Conservation (phyloP, 2,113 vertebrate species). For the Bubalus kerabau region DNA sequence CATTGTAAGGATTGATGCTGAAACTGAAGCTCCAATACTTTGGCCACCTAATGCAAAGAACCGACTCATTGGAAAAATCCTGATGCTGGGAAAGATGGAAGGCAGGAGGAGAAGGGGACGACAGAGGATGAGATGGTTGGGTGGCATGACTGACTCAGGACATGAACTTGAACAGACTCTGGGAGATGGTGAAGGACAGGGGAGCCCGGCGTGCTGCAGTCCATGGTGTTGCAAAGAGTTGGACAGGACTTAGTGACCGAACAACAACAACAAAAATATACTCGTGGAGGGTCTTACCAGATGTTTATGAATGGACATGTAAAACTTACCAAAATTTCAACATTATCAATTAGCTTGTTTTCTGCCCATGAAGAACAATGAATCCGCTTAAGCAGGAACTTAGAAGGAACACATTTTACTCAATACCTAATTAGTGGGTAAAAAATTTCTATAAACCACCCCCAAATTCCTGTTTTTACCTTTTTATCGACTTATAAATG, state of each 20-base stretch:
- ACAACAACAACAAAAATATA: neutral
- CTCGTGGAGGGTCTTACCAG: neutral
- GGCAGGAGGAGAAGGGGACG: neutral
- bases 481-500: neutral
- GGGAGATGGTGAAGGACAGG: neutral
- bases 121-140: neutral
- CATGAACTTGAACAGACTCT: neutral
- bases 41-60: neutral
- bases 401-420: neutral
- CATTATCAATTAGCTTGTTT: neutral
- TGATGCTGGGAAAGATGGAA: neutral
- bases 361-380: neutral
- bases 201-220: accelerated
- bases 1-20: neutral
- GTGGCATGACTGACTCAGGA: neutral
- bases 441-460: neutral
- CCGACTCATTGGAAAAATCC: neutral
- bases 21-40: neutral
- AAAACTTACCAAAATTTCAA: neutral
- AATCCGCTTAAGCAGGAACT: neutral
- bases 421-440: neutral
- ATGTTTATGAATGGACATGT: neutral
- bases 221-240: neutral
- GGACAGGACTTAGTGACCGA: neutral
- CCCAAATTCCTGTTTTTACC: neutral